A percentile compares a stretch with the other conserved stretches of the same genome.
These are phyloP conservation scores for Trematocara zebra DNA, from an alignment of 2,113 vertebrate species.

Conservation along the genomic window DNA sequence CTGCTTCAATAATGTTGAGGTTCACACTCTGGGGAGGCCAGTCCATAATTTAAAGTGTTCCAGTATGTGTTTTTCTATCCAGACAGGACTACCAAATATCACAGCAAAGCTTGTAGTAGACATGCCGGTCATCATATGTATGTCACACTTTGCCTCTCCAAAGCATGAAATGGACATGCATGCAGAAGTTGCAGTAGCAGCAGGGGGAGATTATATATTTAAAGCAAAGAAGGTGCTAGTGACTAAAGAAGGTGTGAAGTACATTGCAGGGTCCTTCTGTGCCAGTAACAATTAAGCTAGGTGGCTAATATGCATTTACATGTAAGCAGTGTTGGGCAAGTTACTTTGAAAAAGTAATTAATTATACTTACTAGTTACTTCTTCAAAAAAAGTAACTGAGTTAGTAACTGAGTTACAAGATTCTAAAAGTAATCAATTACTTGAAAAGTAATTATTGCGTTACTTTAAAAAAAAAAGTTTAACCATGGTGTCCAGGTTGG, in stretches of 20 bases:
- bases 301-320: background rate
- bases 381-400: too few relatives aligned
- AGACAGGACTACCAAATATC: background rate
- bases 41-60: background rate
- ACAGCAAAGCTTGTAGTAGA: background rate
- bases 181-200: background rate
- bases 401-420: too few relatives aligned
- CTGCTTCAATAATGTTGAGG: background rate
- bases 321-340: background rate
- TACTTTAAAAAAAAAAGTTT: too few relatives aligned
- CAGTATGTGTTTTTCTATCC: background rate
- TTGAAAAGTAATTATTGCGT: too few relatives aligned
- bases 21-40: background rate
- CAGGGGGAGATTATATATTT: background rate
- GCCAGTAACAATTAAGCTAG: background rate
- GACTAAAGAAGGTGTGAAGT: background rate
- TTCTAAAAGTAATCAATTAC: too few relatives aligned
- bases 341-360: too few relatives aligned
- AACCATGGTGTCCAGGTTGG: too few relatives aligned
- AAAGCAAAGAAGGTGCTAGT: background rate
- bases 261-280: background rate
- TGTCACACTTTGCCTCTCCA: background rate
- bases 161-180: background rate
- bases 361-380: too few relatives aligned
- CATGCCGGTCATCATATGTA: background rate